These are phyloP conservation scores for Paralichthys olivaceus DNA, from an alignment of 2,113 vertebrate species.

Conservation along the genomic window DNA sequence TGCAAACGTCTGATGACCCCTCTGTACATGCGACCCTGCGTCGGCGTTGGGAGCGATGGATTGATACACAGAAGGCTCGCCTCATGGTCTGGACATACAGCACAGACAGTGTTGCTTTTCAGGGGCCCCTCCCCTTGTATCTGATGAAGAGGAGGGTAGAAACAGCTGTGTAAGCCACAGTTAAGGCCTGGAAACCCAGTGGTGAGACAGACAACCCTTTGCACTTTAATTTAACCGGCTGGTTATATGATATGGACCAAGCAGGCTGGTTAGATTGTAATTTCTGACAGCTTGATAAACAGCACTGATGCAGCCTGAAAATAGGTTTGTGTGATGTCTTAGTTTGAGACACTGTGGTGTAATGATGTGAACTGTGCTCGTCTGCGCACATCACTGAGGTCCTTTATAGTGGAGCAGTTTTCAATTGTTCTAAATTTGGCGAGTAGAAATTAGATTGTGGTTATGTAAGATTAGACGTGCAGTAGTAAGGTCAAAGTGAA, in stretches of 20 bases:
- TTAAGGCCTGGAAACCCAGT: slow-evolving; percentile 62
- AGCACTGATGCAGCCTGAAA: slow-evolving; percentile 33
- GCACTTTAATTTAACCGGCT: slow-evolving; percentile 68
- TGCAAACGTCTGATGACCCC: neutral
- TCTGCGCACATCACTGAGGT: neutral
- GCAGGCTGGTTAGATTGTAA: slow-evolving; percentile 61
- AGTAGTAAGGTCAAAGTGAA: neutral
- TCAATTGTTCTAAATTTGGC: neutral
- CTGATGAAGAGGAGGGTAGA: slow-evolving; percentile 65
- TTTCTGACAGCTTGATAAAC: slow-evolving; percentile 63
- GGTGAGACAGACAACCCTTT: slow-evolving; percentile 51
- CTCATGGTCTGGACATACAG: slow-evolving; percentile 21
- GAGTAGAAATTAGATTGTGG: neutral
- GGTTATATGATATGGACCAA: slow-evolving; percentile 63
- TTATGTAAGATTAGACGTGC: neutral
- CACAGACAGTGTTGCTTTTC: slow-evolving; percentile 14
- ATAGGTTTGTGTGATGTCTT: slow-evolving; percentile 48
- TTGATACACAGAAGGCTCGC: slow-evolving; percentile 31
- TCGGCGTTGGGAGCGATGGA: slow-evolving; percentile 32
- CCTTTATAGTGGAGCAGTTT: neutral
- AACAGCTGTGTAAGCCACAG: slow-evolving; percentile 74
- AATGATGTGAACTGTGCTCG: neutral
- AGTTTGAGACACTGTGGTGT: slow-evolving; percentile 11
- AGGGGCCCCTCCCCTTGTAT: slow-evolving; percentile 54
- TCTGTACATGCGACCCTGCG: neutral